phyloP scores from a whole-genome alignment of 2,888 invertebrate species.

The Ypsolopha sequella region DNA sequence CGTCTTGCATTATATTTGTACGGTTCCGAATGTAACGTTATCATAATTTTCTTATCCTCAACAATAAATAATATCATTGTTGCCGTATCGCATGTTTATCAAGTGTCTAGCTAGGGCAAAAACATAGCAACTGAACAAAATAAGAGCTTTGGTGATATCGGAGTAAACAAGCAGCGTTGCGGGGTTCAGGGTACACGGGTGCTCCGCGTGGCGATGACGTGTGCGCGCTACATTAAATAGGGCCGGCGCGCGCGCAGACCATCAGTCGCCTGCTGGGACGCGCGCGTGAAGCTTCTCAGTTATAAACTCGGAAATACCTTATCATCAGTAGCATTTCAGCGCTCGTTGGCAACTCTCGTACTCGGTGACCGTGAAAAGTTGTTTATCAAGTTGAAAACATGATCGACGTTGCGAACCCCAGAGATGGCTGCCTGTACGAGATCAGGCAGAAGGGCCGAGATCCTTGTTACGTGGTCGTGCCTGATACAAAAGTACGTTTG shows the following conservation, averaged over 20 bases:
- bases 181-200: conserved; percentile 38
- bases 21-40: background rate
- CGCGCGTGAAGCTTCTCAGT: conserved; percentile 27
- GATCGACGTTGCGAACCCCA: conserved; percentile 56
- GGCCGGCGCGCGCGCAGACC: conserved; percentile 69
- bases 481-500: conserved; percentile 74
- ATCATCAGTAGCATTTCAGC: conserved; percentile 23
- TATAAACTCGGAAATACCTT: conserved; percentile 12
- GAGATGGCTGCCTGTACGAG: conserved; percentile 74
- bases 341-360: conserved; percentile 30
- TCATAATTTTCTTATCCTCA: background rate
- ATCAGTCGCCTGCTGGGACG: conserved; percentile 71
- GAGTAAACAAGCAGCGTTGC: conserved; percentile 29
- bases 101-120: background rate
- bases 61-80: background rate
- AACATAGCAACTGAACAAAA: conserved; percentile 23
- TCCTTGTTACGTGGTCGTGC: conserved; percentile 78
- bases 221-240: conserved; percentile 63
- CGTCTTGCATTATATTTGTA: too few relatives aligned
- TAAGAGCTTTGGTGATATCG: conserved; percentile 42
- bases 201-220: conserved; percentile 61
- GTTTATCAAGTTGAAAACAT: conserved; percentile 27
- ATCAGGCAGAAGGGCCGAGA: conserved; percentile 76
- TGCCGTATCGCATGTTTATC: background rate
- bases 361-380: conserved; percentile 32